Percentiles rank a stretch among this genome's conserved stretches.
Conservation (phyloP, 2,888 invertebrate genomes). For the Melitaea athalia region DNA sequence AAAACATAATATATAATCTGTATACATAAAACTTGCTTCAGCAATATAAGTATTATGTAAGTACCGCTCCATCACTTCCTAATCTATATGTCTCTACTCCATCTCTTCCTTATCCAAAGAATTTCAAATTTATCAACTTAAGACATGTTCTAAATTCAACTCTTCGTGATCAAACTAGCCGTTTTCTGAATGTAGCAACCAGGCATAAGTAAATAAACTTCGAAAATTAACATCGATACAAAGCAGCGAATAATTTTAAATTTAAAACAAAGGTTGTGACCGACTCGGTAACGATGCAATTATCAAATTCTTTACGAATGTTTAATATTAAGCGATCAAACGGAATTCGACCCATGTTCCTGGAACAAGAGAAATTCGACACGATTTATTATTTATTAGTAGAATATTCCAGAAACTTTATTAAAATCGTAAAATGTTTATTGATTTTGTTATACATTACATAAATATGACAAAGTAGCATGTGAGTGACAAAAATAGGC, state of each 20-base stretch:
- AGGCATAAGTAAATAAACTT: not conserved
- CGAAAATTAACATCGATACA: not conserved
- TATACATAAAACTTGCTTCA: too few species aligned
- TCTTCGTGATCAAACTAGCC: too few species aligned
- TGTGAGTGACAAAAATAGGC: too few species aligned
- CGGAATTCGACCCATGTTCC: slow-evolving; percentile 1
- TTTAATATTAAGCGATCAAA: slow-evolving; percentile 10
- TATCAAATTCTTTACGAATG: slow-evolving; percentile 57
- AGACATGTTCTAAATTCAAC: too few species aligned
- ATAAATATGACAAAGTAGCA: too few species aligned
- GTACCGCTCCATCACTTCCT: too few species aligned
- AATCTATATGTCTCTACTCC: too few species aligned
- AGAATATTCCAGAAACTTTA: not conserved
- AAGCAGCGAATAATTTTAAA: slow-evolving; percentile 2
- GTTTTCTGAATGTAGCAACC: too few species aligned
- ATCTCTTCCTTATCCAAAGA: too few species aligned
- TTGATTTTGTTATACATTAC: not conserved
- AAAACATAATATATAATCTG: too few species aligned
- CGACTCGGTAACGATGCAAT: slow-evolving; percentile 57
- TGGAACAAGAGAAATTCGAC: not conserved
- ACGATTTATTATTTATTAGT: slow-evolving; percentile 1
- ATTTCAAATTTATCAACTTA: too few species aligned
- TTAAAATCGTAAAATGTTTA: not conserved
- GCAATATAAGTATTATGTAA: too few species aligned
- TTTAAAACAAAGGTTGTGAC: not conserved